phyloP scores from a whole-genome alignment of 2,888 invertebrate species.

The Stenurella melanura region DNA sequence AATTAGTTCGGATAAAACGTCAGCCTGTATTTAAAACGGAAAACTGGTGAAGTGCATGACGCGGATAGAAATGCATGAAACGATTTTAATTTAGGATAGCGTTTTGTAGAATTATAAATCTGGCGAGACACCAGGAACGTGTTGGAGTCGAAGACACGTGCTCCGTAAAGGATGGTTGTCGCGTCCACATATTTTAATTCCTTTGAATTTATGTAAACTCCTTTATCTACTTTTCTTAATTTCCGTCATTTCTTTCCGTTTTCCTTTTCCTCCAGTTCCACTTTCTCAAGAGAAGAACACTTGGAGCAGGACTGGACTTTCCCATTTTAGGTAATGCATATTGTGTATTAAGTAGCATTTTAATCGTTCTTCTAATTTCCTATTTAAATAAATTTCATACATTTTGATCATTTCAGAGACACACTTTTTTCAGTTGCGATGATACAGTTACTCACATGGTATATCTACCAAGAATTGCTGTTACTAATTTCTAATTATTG shows the following conservation, averaged over 20 bases:
- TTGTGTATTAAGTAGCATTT: no score
- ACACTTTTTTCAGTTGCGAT: no score
- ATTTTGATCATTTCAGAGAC: no score
- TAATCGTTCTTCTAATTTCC: no score
- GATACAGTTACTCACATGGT: no score
- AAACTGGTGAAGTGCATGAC: constrained; percentile 23
- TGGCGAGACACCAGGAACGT: constrained; percentile 54
- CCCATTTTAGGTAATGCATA: no score
- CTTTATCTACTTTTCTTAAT: constrained; percentile 60
- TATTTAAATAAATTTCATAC: no score
- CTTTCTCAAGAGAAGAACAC: neutral
- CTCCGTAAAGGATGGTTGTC: constrained; percentile 58
- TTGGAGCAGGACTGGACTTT: neutral
- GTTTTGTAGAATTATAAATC: constrained; percentile 50
- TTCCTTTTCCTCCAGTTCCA: constrained; percentile 49
- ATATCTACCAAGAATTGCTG: no score
- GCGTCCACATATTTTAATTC: constrained; percentile 61
- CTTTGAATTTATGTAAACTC: constrained; percentile 55
- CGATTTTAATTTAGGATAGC: constrained; percentile 47
- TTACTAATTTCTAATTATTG: no score
- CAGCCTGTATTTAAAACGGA: constrained; percentile 29
- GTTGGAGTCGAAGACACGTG: constrained; percentile 59
- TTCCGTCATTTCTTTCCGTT: constrained; percentile 61
- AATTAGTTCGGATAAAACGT: constrained; percentile 43
- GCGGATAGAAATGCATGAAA: constrained; percentile 39